phyloP scores from a whole-genome alignment of 2,888 invertebrate species.

The Isotomurus palustris region DNA sequence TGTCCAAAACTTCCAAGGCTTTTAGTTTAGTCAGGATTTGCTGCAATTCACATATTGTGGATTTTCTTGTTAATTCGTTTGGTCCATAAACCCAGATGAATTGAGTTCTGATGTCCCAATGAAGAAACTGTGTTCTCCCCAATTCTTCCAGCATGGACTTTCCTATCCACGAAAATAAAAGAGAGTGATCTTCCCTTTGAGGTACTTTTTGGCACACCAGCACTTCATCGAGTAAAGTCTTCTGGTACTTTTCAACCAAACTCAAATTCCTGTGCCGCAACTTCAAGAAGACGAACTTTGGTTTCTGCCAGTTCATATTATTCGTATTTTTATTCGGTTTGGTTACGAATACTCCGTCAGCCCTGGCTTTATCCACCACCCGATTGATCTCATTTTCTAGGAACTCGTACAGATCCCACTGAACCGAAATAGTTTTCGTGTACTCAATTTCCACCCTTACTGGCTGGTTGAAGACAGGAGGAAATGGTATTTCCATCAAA shows the following conservation, averaged over 20 bases:
- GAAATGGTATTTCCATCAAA: too few relatives aligned
- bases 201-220: too few relatives aligned
- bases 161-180: constrained; percentile 6
- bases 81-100: constrained; percentile 13
- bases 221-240: too few relatives aligned
- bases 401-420: constrained; percentile 1
- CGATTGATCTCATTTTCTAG: background rate
- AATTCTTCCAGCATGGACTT: background rate
- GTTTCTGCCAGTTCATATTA: background rate
- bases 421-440: constrained; percentile 8
- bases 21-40: too few relatives aligned
- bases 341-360: background rate
- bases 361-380: background rate
- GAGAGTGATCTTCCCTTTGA: background rate
- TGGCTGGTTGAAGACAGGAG: constrained; percentile 8
- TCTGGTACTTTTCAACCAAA: background rate
- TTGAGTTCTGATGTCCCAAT: background rate
- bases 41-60: too few relatives aligned
- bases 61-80: too few relatives aligned
- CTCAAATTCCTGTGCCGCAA: background rate
- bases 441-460: constrained; percentile 16
- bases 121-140: background rate
- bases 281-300: background rate
- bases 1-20: constrained; percentile 12
- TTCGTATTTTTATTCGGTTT: too few relatives aligned